Evolutionary conservation across 2,113 vertebrate species (phyloP).

Genomic region (Chelonoidis abingdonii): DNA sequence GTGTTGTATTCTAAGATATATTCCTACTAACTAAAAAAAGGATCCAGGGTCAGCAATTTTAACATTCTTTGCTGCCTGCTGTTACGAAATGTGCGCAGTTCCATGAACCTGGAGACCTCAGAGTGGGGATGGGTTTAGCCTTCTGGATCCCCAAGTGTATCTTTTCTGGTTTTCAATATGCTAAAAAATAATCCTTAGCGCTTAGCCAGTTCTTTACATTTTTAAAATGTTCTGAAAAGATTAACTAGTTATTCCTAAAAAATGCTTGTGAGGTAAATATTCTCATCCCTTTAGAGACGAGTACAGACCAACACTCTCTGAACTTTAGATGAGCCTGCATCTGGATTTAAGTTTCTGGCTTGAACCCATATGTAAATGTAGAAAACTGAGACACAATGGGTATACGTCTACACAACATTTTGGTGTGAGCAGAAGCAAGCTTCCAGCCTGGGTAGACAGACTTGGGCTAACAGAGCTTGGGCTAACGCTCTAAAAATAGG

Average conservation of each 20-base stretch:
- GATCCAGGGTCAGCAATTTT: background rate
- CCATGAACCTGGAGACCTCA: background rate
- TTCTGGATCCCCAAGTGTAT: background rate
- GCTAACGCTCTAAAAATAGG: background rate
- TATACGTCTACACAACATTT: background rate
- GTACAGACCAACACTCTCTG: background rate
- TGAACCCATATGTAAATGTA: background rate
- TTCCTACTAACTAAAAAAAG: conserved; percentile 25
- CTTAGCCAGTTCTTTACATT: background rate
- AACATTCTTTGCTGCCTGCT: conserved; percentile 27
- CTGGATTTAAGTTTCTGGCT: background rate
- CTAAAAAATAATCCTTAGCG: background rate
- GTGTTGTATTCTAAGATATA: background rate
- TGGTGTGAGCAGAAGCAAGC: background rate
- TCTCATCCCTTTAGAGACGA: background rate
- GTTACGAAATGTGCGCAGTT: background rate
- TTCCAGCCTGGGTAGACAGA: background rate
- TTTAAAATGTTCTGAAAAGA: background rate
- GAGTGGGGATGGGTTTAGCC: background rate
- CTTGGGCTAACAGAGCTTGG: background rate
- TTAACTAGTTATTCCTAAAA: background rate
- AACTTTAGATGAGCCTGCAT: background rate
- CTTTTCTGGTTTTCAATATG: background rate
- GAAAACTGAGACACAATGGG: background rate
- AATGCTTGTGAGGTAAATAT: background rate